Evolutionary conservation across 2,888 invertebrate species (phyloP).

Genomic region (Lithophane semibrunnea): DNA sequence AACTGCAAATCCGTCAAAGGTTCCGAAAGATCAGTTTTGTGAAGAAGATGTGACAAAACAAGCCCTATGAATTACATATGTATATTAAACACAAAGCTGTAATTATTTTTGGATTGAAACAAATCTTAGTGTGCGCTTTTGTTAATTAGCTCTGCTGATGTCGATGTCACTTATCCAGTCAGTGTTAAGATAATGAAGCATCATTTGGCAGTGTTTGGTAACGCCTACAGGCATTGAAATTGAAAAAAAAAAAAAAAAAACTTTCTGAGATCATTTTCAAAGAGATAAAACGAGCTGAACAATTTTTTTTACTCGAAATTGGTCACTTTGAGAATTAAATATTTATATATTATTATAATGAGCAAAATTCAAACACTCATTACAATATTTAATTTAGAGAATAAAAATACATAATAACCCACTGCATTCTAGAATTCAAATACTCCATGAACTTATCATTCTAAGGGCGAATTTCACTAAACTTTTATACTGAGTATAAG

Average conservation of each 20-base stretch:
- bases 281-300: conserved; percentile 42
- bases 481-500: too few species aligned
- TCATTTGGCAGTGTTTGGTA: conserved; percentile 74
- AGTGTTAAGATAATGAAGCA: conserved; percentile 59
- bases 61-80: conserved; percentile 3
- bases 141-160: conserved; percentile 28
- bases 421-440: conserved; percentile 50
- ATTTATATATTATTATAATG: conserved; percentile 63
- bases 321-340: conserved; percentile 66
- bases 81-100: background rate
- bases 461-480: too few species aligned
- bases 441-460: conserved; percentile 31
- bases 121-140: conserved; percentile 21
- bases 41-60: conserved; percentile 12
- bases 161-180: conserved; percentile 46
- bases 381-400: conserved; percentile 61
- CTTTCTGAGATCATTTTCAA: conserved; percentile 58
- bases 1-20: conserved; percentile 25
- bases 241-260: conserved; percentile 20
- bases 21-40: conserved; percentile 55
- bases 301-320: conserved; percentile 52
- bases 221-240: conserved; percentile 37
- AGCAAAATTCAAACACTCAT: conserved; percentile 70
- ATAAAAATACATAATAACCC: conserved; percentile 55
- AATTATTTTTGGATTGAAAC: conserved; percentile 21